Evolutionary conservation across 1,140 invertebrate genomes (phyloP), one percentile per base, ranked within the genome.

Genomic region (Caenorhabditis tropicalis): DNA sequence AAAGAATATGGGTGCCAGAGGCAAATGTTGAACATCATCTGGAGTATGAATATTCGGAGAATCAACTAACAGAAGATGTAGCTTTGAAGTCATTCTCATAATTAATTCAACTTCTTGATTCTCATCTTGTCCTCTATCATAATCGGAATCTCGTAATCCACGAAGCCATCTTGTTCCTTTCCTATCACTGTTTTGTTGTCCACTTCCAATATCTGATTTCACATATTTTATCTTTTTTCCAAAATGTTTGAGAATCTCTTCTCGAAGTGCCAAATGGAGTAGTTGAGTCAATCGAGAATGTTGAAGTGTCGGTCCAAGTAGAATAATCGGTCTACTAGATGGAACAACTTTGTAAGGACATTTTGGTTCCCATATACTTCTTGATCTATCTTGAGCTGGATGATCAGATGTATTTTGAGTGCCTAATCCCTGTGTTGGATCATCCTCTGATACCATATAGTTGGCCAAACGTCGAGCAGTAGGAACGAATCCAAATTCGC

Each of bases 281-380:
- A 99, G 99, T 92, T 99, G 97, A 48, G 98, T 99, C 84, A 99
- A 97, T 93, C 99, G 96, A 93, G 99, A 99, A 86, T 97, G 93
- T 90, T 99, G 99, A 84, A 99, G 94, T 81, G 97, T 98, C 82
- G 98, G 98, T 82, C 98, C 98, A 85, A 99, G 97, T 87, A 99
- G 93, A 46, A 99, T 97, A 46, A 99, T 96, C 21, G 97, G 98
- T 90, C 98, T 94, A 97, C 99, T 99, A 87, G 97, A 98, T 91
- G 98, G 98, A 92, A 99, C 98, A 89, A 99, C 98, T 93, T 99
- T 98, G 92, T 99, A 99, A 1, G 98, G 97, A 6, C 79, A 46
- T 16, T 65, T 65, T 27, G 65, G 65, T 39, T 84, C 83, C 83
- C 83, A 84, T 15, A 81, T 58, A 33, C 79, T 81, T 51, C 51